A percentile compares a stretch with the other conserved stretches of the same genome.
phyloP scores from a whole-genome alignment of 2,888 invertebrate genomes.

The Tyria jacobaeae region DNA sequence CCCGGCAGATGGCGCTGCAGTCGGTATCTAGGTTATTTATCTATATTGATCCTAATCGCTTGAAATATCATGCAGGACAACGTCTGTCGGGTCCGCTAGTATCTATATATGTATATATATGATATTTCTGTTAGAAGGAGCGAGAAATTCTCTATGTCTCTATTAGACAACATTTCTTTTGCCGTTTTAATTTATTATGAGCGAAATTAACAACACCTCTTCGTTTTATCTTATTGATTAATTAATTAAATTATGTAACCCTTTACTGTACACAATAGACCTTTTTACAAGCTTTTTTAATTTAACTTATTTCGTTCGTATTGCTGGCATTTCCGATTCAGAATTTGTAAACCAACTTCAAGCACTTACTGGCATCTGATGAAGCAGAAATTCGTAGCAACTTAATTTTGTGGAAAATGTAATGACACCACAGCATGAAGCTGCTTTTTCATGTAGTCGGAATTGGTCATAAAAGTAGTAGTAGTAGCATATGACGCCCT shows the following conservation, averaged over 20 bases:
- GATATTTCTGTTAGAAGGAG: too few species aligned
- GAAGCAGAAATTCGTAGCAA: background rate
- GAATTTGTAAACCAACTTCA: background rate
- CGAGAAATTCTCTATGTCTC: background rate
- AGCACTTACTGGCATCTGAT: background rate
- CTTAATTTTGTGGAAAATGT: background rate
- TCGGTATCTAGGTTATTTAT: too few species aligned
- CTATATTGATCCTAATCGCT: too few species aligned
- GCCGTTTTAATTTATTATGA: background rate
- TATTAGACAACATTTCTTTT: too few species aligned
- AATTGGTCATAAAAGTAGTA: background rate
- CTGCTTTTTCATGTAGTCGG: background rate
- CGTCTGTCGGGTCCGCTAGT: too few species aligned
- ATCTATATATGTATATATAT: too few species aligned
- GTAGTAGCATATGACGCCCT: background rate
- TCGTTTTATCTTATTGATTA: background rate
- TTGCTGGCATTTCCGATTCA: background rate
- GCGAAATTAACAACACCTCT: conserved; percentile 10
- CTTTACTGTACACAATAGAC: background rate
- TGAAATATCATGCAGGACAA: too few species aligned
- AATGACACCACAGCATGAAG: background rate
- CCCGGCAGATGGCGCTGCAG: too few species aligned
- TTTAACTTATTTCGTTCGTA: conserved; percentile 9
- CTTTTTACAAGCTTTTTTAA: background rate
- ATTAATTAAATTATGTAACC: background rate